These are phyloP conservation scores for Hassar affinis DNA, from an alignment of 2,113 vertebrate species.

Conservation along the genomic window DNA sequence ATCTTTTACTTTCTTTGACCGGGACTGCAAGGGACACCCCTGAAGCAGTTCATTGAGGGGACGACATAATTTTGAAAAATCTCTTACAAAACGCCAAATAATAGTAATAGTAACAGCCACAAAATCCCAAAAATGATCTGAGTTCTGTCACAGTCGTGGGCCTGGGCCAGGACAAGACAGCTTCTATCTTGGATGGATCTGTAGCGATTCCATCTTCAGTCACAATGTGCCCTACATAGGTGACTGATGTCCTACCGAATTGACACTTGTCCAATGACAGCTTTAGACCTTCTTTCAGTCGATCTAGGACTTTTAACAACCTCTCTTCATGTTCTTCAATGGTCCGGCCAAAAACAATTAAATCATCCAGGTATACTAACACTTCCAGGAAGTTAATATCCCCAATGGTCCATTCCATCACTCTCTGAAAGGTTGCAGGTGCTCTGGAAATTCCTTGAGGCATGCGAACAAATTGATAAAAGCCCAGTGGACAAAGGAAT, in stretches of 20 bases:
- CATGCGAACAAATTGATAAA: too few relatives aligned
- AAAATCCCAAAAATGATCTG: not conserved
- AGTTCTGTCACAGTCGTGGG: not conserved
- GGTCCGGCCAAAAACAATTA: too few relatives aligned
- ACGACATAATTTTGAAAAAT: not conserved
- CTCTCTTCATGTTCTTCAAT: too few relatives aligned
- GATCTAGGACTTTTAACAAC: too few relatives aligned
- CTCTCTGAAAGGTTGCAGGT: too few relatives aligned
- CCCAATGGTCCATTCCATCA: too few relatives aligned
- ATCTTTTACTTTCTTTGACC: not conserved
- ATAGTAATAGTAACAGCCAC: too few relatives aligned
- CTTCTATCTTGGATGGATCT: constrained; percentile 3
- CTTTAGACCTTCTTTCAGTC: too few relatives aligned
- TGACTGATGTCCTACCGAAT: not conserved
- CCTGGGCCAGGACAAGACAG: not conserved
- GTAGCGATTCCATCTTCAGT: not conserved
- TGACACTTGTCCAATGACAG: not conserved
- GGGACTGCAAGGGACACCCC: not conserved
- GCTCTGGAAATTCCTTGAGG: too few relatives aligned
- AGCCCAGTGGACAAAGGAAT: too few relatives aligned
- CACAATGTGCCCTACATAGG: not conserved
- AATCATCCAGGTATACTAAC: too few relatives aligned
- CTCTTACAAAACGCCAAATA: not conserved
- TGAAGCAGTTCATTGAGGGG: not conserved
- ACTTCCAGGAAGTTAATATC: too few relatives aligned